Conservation (phyloP, 1,140 invertebrate genomes). For the Aphelinus atriplicis region DNA sequence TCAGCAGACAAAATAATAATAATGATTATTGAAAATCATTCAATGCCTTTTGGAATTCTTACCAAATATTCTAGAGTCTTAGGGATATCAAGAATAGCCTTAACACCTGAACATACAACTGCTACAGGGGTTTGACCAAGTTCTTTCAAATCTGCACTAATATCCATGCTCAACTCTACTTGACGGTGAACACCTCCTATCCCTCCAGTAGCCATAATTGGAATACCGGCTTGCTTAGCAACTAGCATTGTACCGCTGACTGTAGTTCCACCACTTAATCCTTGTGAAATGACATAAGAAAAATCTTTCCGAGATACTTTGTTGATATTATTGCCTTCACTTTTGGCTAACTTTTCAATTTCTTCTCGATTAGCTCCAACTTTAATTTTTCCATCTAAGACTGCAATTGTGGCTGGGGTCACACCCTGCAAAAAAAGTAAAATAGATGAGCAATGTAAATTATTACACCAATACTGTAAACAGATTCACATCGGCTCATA, state of each 20-base stretch:
- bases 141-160: constrained; percentile 95
- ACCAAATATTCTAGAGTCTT: constrained; percentile 94
- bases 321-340: constrained; percentile 73
- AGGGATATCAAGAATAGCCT: constrained; percentile 96
- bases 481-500: background rate
- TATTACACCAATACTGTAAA: too few relatives aligned
- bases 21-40: too few relatives aligned
- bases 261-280: constrained; percentile 91
- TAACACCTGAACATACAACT: constrained; percentile 95
- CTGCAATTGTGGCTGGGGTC: constrained; percentile 93
- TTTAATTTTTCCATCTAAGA: constrained; percentile 85
- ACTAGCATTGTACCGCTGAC: constrained; percentile 93
- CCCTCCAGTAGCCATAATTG: constrained; percentile 93
- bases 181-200: constrained; percentile 94
- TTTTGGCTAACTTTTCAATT: constrained; percentile 70
- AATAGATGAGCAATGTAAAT: background rate
- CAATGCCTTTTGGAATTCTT: constrained; percentile 47
- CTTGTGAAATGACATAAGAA: constrained; percentile 76
- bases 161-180: constrained; percentile 85
- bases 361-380: constrained; percentile 79
- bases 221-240: constrained; percentile 82
- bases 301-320: constrained; percentile 85
- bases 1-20: too few relatives aligned
- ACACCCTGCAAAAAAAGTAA: constrained; percentile 72
- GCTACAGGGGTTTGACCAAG: constrained; percentile 86